A percentile compares a stretch with the other conserved stretches of the same genome.
Evolutionary conservation across 2,113 vertebrate species (phyloP).

Genomic region (Saccopteryx bilineata): DNA sequence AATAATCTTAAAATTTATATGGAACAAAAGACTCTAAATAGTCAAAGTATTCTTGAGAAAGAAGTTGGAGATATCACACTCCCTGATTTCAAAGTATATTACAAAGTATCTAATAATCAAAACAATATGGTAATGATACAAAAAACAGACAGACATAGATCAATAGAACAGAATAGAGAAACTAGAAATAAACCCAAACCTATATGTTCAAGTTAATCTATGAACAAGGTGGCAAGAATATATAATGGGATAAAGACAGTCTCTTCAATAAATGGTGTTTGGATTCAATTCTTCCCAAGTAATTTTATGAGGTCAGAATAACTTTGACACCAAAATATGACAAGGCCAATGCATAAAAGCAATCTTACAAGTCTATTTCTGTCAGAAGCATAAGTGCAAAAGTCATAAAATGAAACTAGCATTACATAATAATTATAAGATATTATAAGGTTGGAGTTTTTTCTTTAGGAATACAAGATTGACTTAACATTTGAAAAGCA

Average conservation of each 20-base stretch:
- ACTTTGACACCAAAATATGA: background rate
- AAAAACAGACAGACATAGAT: background rate
- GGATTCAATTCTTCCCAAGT: background rate
- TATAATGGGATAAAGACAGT: background rate
- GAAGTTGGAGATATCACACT: background rate
- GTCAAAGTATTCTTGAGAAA: too few relatives aligned
- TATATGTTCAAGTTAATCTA: background rate
- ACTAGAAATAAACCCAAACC: background rate
- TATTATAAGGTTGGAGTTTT: background rate
- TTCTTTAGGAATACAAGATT: background rate
- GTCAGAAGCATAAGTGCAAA: background rate
- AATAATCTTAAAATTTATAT: background rate
- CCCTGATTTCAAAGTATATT: background rate
- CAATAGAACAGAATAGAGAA: background rate
- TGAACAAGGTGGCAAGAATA: background rate
- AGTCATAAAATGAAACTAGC: background rate
- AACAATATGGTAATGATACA: background rate
- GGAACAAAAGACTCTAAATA: background rate
- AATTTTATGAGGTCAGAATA: background rate
- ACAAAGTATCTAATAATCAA: background rate
- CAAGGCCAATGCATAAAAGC: background rate
- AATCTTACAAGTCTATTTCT: background rate
- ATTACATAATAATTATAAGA: background rate
- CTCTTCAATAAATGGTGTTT: background rate
- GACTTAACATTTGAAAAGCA: background rate